Evolutionary conservation across 2,888 invertebrate species (phyloP), one percentile per base, ranked within the genome.

Genomic region (Ormyrus labotus): DNA sequence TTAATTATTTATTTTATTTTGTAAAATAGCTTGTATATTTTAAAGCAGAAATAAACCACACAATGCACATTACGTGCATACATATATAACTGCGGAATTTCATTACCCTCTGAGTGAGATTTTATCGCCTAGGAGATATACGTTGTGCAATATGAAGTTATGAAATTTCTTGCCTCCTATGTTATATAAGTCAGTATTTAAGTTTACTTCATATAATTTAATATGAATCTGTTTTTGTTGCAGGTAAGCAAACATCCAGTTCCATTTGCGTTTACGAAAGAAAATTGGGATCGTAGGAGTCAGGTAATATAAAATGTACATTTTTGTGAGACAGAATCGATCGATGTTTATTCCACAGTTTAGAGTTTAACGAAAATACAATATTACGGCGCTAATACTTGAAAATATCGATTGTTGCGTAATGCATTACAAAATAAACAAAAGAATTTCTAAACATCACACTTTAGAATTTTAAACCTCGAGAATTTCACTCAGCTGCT

Each of bases 181-280:
- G 8, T 6, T 57, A n/a, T 57, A 57, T n/a, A 57, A 6, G 6
- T 57, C n/a, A 57, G 11, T 1, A n/a, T 57, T 57, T 57, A 19
- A 11, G 10, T n/a, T 57, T 53, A 53, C 57, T 19, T 11, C 5
- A 11, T 57, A 57, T 57, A n/a, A 11, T 57, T 57, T 57, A 57
- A 57, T 10, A n/a, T n/a, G 63, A 63, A 63, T 7, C 34, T 60
- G 57, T 74, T 58, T 60, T 6, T 74, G 57, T 74, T 74, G 50
- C 67, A 74, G 74, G 74, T 74, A 67, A 58, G 67, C 58, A 34
- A 47, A 9, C 45, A 6, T 60, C 60, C 11, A 19, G 7, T 55
- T 55, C n/a, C 11, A 50, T 68, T 13, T 19, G 19, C 1, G 19
- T n/a, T n/a, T 50, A 48, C n/a, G 45, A 63, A 48, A 6, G 19